phyloP scores from a whole-genome alignment of 2,797 vertebrate species.

The Falco cherrug region DNA sequence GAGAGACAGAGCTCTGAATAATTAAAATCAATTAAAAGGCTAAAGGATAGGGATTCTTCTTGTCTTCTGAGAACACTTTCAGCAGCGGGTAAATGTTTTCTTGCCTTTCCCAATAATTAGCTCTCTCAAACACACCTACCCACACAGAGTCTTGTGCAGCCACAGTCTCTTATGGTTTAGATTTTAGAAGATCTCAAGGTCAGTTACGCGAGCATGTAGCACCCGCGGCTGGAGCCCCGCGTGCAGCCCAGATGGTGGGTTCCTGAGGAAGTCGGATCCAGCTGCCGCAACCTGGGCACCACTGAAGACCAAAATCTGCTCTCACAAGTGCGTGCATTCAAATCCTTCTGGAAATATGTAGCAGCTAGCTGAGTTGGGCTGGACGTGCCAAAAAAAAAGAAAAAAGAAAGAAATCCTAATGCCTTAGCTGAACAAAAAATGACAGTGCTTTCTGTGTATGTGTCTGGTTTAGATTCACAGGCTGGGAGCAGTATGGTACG shows the following conservation, averaged over 20 bases:
- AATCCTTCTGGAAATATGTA: background rate
- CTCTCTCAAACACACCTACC: slow-evolving; percentile 33
- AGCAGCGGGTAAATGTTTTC: slow-evolving; percentile 56
- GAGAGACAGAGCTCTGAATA: slow-evolving; percentile 65
- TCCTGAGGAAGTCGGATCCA: background rate
- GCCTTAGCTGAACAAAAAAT: background rate
- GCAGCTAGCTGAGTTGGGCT: background rate
- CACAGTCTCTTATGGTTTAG: background rate
- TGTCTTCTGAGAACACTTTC: slow-evolving; percentile 63
- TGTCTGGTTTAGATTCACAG: background rate
- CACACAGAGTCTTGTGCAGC: background rate
- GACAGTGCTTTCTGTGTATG: background rate
- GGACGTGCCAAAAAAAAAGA: background rate
- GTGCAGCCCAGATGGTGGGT: background rate
- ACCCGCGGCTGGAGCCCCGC: fast-evolving
- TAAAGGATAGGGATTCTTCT: slow-evolving; percentile 57
- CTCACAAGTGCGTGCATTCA: background rate
- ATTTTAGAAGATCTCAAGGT: slow-evolving; percentile 5
- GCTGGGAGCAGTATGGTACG: background rate
- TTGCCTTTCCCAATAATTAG: slow-evolving; percentile 50
- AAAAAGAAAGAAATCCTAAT: too few species aligned
- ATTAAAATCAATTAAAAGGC: slow-evolving; percentile 75
- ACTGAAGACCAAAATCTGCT: background rate
- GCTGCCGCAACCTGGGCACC: background rate
- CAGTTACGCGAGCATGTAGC: fast-evolving